Conservation (phyloP, 2,113 vertebrate genomes). For the Hepsetus odoe region DNA sequence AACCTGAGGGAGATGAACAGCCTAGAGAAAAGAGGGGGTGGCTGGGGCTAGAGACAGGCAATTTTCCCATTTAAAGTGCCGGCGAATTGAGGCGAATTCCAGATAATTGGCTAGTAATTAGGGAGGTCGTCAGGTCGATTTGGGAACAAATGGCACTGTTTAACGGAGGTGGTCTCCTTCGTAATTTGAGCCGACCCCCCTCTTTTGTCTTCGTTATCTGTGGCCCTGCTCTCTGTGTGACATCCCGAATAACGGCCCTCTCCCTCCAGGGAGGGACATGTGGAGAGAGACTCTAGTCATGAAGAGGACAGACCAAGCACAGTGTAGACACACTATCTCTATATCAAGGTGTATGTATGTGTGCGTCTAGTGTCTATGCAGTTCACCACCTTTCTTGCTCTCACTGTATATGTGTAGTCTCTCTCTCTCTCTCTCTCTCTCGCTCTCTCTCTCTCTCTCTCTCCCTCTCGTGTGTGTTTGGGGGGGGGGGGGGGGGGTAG, state of each 20-base stretch:
- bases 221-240: constrained; percentile 50
- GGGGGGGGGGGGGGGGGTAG: not conserved
- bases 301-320: constrained; percentile 42
- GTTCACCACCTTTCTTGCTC: not conserved
- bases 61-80: constrained; percentile 70
- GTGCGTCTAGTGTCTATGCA: not conserved
- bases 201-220: constrained; percentile 69
- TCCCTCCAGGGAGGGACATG: constrained; percentile 54
- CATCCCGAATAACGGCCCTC: constrained; percentile 65
- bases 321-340: not conserved
- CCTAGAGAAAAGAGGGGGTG: constrained; percentile 33
- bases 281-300: constrained; percentile 56
- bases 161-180: constrained; percentile 81
- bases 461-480: no score
- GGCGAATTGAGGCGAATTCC: constrained; percentile 74
- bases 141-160: constrained; percentile 83
- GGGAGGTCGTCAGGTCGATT: constrained; percentile 86
- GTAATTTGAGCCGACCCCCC: constrained; percentile 74
- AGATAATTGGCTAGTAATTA: constrained; percentile 91
- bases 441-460: not conserved
- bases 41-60: constrained; percentile 54
- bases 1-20: constrained; percentile 43
- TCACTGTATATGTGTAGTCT: not conserved
- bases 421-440: not conserved
- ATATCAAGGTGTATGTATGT: no score